A percentile compares a stretch with the other conserved stretches of the same genome.
Evolutionary conservation across 1,140 invertebrate species (phyloP).

Genomic region (Eufriesea mexicana): DNA sequence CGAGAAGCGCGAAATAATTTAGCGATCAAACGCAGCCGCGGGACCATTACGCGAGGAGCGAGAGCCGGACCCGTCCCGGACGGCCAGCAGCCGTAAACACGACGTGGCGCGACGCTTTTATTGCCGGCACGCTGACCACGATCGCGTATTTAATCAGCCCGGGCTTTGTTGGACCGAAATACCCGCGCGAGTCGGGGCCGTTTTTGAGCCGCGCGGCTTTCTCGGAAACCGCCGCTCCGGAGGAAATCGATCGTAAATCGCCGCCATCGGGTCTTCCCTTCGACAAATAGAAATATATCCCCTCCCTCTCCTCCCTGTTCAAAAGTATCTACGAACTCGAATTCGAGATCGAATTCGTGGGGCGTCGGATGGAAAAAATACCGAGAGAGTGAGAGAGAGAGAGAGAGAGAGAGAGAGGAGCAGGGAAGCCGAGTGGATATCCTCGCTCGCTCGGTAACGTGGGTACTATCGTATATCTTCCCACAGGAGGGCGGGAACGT

Average conservation of each 20-base stretch:
- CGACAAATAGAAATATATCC: too few relatives aligned
- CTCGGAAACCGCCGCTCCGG: neutral
- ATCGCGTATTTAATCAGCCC: constrained; percentile 54
- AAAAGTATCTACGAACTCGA: too few relatives aligned
- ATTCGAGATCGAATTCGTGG: too few relatives aligned
- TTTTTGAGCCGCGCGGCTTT: constrained; percentile 22
- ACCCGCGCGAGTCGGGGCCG: constrained; percentile 18
- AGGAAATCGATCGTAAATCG: constrained; percentile 21
- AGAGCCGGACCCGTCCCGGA: neutral
- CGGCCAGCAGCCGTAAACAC: constrained; percentile 43
- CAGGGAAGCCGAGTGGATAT: constrained; percentile 41
- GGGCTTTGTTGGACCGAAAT: constrained; percentile 51
- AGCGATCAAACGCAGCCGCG: constrained; percentile 36
- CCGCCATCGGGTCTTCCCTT: neutral
- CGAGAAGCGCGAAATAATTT: constrained; percentile 38
- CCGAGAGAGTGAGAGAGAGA: too few relatives aligned
- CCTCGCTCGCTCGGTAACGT: constrained; percentile 42
- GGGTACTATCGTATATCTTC: constrained; percentile 55
- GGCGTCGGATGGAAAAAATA: neutral
- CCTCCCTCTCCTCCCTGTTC: too few relatives aligned
- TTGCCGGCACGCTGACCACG: constrained; percentile 42
- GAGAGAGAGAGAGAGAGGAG: neutral
- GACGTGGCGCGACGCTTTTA: constrained; percentile 47
- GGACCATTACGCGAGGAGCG: constrained; percentile 15
- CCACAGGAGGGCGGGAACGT: constrained; percentile 53